Percentiles rank a stretch among this genome's conserved stretches.
Conservation (phyloP, 2,113 vertebrate species). For the Hiodon tergisus region DNA sequence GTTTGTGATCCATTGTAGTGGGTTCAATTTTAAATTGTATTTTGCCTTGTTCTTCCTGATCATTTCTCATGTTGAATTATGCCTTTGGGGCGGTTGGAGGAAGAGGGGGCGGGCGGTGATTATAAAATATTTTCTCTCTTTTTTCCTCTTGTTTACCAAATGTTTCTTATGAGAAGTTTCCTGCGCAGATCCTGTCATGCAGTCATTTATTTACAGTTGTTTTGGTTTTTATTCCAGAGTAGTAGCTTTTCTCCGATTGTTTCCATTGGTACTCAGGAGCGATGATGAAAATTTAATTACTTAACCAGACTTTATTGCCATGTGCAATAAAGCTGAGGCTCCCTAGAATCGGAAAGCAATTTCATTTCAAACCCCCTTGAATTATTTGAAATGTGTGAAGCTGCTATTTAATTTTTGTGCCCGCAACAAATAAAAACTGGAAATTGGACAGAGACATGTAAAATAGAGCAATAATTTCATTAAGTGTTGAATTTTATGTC, state of each 20-base stretch:
- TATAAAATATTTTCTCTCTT: constrained; percentile 1
- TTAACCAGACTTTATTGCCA: constrained; percentile 19
- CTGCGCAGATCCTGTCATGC: neutral
- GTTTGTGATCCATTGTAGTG: neutral
- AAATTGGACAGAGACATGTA: neutral
- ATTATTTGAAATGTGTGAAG: constrained; percentile 1
- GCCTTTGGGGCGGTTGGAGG: neutral
- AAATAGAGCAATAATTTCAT: constrained; percentile 1
- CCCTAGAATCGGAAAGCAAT: constrained; percentile 11
- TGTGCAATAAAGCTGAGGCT: constrained; percentile 13
- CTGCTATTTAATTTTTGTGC: neutral
- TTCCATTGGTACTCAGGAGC: constrained; percentile 18
- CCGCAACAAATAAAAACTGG: neutral
- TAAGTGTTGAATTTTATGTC: neutral
- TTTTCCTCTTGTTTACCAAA: neutral
- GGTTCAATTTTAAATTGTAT: neutral
- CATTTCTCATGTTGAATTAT: neutral
- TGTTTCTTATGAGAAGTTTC: constrained; percentile 5
- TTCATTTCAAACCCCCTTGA: constrained; percentile 18
- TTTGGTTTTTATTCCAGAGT: constrained; percentile 22
- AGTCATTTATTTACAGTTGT: constrained; percentile 18
- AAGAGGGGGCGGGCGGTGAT: constrained; percentile 11
- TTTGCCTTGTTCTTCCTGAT: neutral
- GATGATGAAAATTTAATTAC: constrained; percentile 32
- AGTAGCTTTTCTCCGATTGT: constrained; percentile 19